Evolutionary conservation across 2,113 vertebrate genomes (phyloP).

Genomic region (Oceanites oceanicus): DNA sequence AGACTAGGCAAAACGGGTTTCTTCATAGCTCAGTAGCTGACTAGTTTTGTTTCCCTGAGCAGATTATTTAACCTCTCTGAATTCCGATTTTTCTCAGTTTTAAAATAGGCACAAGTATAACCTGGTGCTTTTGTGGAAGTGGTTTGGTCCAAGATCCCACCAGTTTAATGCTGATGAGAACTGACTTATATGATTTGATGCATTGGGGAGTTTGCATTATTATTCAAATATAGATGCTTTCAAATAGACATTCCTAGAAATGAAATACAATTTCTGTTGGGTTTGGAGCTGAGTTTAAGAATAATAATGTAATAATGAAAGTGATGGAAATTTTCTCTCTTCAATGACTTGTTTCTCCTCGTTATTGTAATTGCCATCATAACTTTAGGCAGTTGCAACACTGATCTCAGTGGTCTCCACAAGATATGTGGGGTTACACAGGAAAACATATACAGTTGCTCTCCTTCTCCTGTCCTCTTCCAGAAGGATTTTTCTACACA

Average conservation of each 20-base stretch:
- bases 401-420: not conserved
- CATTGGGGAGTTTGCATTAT: not conserved
- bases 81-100: not conserved
- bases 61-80: not conserved
- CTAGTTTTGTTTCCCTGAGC: not conserved
- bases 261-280: not conserved
- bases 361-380: not conserved
- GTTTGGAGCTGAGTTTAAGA: not conserved
- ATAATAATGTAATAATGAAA: not conserved
- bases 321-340: not conserved
- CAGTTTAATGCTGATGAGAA: not conserved
- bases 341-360: not conserved
- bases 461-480: not conserved
- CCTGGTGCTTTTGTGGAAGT: not conserved
- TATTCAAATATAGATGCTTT: not conserved
- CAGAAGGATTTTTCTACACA: not conserved
- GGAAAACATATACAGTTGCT: not conserved
- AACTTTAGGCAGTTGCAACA: not conserved
- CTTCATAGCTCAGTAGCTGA: not conserved
- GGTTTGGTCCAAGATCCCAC: not conserved
- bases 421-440: not conserved
- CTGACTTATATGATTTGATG: not conserved
- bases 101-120: not conserved
- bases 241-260: not conserved
- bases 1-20: not conserved